phyloP scores from a whole-genome alignment of 1,140 invertebrate genomes.

The Papilio polyxenes region DNA sequence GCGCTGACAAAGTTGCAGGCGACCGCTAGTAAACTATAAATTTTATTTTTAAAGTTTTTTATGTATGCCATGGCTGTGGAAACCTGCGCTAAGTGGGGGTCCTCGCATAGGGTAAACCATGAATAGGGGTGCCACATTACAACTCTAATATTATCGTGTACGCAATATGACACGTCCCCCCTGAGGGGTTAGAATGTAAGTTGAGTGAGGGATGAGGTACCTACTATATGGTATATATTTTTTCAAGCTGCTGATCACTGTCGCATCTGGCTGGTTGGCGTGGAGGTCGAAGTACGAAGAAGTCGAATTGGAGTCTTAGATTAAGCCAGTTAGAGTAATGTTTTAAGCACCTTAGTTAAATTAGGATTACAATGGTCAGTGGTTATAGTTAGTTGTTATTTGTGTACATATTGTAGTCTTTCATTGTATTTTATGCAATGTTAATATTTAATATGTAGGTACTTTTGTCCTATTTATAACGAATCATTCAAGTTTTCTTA shows the following conservation, averaged over 20 bases:
- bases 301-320: constrained; percentile 70
- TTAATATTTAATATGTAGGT: too few species aligned
- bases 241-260: constrained; percentile 61
- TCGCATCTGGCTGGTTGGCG: constrained; percentile 59
- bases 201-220: background rate
- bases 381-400: too few species aligned
- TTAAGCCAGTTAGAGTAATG: background rate
- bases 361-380: background rate
- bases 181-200: background rate
- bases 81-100: too few species aligned
- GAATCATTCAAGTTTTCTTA: too few species aligned
- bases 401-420: too few species aligned
- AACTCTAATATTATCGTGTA: background rate
- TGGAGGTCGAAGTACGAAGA: constrained; percentile 69
- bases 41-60: too few species aligned
- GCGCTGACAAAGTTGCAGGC: too few species aligned
- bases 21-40: too few species aligned
- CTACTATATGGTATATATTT: constrained; percentile 18
- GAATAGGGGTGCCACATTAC: background rate
- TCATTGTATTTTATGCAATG: too few species aligned
- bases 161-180: background rate
- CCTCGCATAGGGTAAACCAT: background rate
- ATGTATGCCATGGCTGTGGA: too few species aligned
- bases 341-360: background rate
- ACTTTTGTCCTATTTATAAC: too few species aligned